phyloP scores from a whole-genome alignment of 2,797 vertebrate genomes.

The Poecilia velifera region DNA sequence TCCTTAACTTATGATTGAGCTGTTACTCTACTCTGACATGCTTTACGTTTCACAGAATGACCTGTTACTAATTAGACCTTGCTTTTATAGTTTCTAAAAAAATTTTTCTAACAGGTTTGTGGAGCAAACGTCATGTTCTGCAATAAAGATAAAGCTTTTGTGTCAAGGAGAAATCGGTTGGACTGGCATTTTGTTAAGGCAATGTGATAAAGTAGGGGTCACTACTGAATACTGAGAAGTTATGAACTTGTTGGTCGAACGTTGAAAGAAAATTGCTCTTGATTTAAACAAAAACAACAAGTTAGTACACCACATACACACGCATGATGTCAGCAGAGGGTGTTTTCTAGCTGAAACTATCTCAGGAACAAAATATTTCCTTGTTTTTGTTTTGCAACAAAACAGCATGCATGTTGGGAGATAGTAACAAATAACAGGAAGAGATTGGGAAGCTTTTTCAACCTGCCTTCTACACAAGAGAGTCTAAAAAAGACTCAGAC shows the following conservation, averaged over 20 bases:
- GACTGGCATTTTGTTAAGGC: not conserved
- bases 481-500: not conserved
- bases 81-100: not conserved
- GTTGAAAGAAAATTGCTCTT: not conserved
- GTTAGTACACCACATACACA: not conserved
- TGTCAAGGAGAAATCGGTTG: not conserved
- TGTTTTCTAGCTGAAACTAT: not conserved
- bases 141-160: not conserved
- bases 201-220: too few relatives aligned
- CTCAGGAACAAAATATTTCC: not conserved
- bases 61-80: not conserved
- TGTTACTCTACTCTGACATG: not conserved
- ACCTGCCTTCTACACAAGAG: not conserved
- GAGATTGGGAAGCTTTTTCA: not conserved
- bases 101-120: not conserved
- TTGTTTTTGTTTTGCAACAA: not conserved
- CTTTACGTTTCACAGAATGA: not conserved
- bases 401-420: not conserved
- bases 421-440: not conserved
- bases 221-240: not conserved
- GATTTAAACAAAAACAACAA: not conserved
- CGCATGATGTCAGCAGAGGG: not conserved
- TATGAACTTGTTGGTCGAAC: too few relatives aligned
- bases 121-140: not conserved
- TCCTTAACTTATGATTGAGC: not conserved